These are phyloP conservation scores for Holothuria leucospilota DNA, from an alignment of 53 echinoderm and acorn worm genomes.

Conservation along the genomic window DNA sequence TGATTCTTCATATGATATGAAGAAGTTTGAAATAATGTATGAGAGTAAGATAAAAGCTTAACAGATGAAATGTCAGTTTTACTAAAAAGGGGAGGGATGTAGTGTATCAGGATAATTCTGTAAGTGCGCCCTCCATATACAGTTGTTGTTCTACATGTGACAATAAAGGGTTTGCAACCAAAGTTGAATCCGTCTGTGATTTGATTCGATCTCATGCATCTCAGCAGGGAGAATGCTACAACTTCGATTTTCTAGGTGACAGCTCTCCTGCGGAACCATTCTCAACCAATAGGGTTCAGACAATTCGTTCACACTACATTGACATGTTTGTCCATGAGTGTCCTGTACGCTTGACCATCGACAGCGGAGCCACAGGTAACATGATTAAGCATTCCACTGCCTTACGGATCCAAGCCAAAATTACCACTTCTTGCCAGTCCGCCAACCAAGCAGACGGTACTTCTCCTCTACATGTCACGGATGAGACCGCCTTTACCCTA, in stretches of 20 bases:
- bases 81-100: too few relatives aligned
- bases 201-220: too few relatives aligned
- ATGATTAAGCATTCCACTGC: slow-evolving; percentile 53
- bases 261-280: background rate
- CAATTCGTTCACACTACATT: slow-evolving; percentile 55
- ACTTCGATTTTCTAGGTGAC: slow-evolving; percentile 13
- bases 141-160: too few relatives aligned
- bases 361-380: slow-evolving; percentile 62
- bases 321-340: slow-evolving; percentile 54
- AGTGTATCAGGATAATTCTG: too few relatives aligned
- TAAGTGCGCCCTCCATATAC: too few relatives aligned
- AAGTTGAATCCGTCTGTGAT: too few relatives aligned
- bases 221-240: too few relatives aligned
- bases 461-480: slow-evolving; percentile 46
- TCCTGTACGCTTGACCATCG: background rate
- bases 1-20: too few relatives aligned
- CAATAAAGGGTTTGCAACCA: too few relatives aligned
- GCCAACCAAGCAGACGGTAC: slow-evolving; percentile 68
- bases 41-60: too few relatives aligned
- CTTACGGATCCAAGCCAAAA: slow-evolving; percentile 18
- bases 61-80: too few relatives aligned
- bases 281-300: slow-evolving; percentile 55
- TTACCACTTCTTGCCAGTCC: slow-evolving; percentile 53
- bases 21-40: too few relatives aligned
- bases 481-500: slow-evolving; percentile 34